These are phyloP conservation scores for Petrocephalus sullivani DNA, from an alignment of 2,797 vertebrate species.

Conservation along the genomic window DNA sequence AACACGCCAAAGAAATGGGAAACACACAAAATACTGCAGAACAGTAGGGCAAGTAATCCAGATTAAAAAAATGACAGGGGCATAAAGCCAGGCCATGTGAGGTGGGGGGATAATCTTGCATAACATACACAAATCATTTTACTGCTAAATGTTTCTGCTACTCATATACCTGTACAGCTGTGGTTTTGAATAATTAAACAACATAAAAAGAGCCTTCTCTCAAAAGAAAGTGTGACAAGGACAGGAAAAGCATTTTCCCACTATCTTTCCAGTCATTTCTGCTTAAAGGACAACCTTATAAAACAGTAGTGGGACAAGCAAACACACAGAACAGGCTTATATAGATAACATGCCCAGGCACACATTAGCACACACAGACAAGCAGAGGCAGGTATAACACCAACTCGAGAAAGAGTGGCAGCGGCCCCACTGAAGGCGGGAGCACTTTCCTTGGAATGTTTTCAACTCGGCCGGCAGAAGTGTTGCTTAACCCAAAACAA, in stretches of 20 bases:
- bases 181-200: background rate
- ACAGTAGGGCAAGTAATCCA: background rate
- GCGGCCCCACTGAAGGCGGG: background rate
- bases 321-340: background rate
- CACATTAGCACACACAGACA: background rate
- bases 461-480: background rate
- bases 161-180: too few species aligned
- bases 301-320: background rate
- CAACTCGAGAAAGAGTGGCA: background rate
- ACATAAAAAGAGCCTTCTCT: background rate
- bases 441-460: background rate
- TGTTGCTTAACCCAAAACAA: background rate
- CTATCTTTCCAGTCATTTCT: background rate
- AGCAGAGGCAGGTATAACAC: background rate
- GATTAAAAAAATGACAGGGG: slow-evolving; percentile 26
- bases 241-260: background rate
- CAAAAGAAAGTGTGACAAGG: background rate
- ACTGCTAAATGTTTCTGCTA: background rate
- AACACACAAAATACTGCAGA: background rate
- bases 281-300: background rate
- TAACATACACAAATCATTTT: background rate
- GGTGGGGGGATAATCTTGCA: background rate
- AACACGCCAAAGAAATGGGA: slow-evolving; percentile 7
- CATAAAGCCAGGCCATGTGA: background rate
- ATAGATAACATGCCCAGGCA: background rate